Evolutionary conservation across 2,797 vertebrate species (phyloP), one percentile per base, ranked within the genome.

Genomic region (Acanthurus lineatus): DNA sequence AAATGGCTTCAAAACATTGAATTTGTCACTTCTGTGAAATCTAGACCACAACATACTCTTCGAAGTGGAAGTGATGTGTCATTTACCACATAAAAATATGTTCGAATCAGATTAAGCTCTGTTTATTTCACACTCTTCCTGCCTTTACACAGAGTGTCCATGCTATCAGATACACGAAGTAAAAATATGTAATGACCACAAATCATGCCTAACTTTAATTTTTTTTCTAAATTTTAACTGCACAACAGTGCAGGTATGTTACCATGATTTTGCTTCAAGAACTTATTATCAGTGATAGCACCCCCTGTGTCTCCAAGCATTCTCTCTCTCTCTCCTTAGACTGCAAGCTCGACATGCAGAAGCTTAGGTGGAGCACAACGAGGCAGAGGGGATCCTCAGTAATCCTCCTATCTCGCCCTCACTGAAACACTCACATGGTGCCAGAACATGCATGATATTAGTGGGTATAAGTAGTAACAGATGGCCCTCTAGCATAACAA

Each of bases 11-110:
- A 73, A 86, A 89, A 73, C 61, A 75, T 32, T 69, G 35, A 22
- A 12, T 42, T 78, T 86, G 90, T 83, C 82, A 69, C 84, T 88
- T 74, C 73, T 75, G 17, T 76, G 56, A 77, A 86, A 85, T 42
- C 44, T 74, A 42, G 67, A 67, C 48, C 63, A 32, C 32, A 64
- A 42, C 48, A 42, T 20, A 19, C 35, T 22, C 35, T 59, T 45
- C 4, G 59, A 73, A 82, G 61, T 83, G 20, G 67, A 84, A 84
- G 56, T 28, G 73, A 86, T 78, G 70, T 67, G 62, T 81, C 75
- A 79, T 77, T 77, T 53, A 11, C 79, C 0, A 32, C 20, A 62
- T 67, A 83, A 83, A 81, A 84, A 76, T 5, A 45, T 58, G 73
- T 65, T 64, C 51, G 22, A 81, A 86, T 85, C 58, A 47, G 70